Base-by-base conservation (phyloP, 2,888 invertebrate species). In the Tetragonisca angustula region DNA sequence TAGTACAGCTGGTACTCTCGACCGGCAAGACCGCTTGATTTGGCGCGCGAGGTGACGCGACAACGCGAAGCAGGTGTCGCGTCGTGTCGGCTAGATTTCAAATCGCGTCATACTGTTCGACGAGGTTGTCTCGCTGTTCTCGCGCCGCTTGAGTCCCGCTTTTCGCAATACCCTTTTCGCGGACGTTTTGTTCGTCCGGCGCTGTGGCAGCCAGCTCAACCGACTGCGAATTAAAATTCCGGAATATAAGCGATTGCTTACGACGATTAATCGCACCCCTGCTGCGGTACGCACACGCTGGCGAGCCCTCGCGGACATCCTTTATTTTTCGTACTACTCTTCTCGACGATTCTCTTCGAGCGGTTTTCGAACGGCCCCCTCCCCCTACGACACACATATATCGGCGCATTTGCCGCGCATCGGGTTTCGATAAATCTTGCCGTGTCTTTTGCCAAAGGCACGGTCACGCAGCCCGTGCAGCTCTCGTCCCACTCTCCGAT, bases 201-300 rank as follows among this genome's bases (percentile, higher is more conserved):
- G 84, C 9, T 43, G 27, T 27, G 85, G 83, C 87, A 81, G 87
- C 83, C 79, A 87, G 87, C 87, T 65, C 88, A 89, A 89, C 88
- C 84, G 89, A 89, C 89, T 88, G 90, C 89, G 90, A 90, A 90
- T 90, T 90, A 90, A 90, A 90, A 90, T 90, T 90, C 89, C 90
- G 78, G 87, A 78, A 90, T 90, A 91, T 90, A 91, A 89, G 87
- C 91, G 91, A 91, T 91, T 90, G 89, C 90, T 90, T 91, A 90
- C 89, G 91, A 91, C 91, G 91, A 91, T 91, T 91, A 91, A 91
- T 91, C 90, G 91, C 91, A 91, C 91, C 91, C 91, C 91, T 90
- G 91, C 91, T 91, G 43, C 43, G 91, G 73, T 89, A 89, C 84
- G 87, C 80, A 56, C 85, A 43, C 43, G 43, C 43, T 43, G 72